Evolutionary conservation across 2,797 vertebrate species (phyloP), one percentile per base, ranked within the genome.

Genomic region (Setipinna tenuifilis): DNA sequence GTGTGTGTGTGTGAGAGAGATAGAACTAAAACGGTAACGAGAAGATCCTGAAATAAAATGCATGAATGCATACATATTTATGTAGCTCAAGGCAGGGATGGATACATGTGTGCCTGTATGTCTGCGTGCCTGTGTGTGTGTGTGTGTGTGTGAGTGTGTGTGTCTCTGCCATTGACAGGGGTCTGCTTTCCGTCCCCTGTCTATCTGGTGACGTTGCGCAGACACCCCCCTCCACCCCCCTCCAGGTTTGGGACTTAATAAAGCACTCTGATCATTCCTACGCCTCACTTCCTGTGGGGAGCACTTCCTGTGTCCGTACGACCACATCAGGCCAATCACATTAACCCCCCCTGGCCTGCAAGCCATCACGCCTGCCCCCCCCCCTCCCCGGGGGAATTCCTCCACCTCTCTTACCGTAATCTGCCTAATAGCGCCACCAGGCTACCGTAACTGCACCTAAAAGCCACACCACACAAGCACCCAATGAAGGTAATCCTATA

Each of bases 281-380:
- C 16, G 28, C 68, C 68, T 75, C 68, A 35, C 68, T 75, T 75
- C 68, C 68, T 75, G 68, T 75, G 68, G 68, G 68, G 68, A 75
- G 28, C 68, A 75, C 68, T 75, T 75, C 68, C 68, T 75, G 68
- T 75, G 68, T 75, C 28, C 68, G 3, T 41, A 75, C 68, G 16
- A 75, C 68, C 68, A 75, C 68, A 75, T 75, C 68, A 75, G 68
- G 68, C 68, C 68, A 75, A 75, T 75, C 28, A 75, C 68, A 75
- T 75, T 75, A 75, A 75, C 68, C 68, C 68, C 35, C 68, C 62
- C 28, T 17, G 28, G 68, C 31, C 68, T 75, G 68, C 28, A 75
- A 75, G 68, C 68, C 68, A 75, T 75, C 68, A 75, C 68, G 17
- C 68, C 50, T 54, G 50, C 50, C 12, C 7, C 12, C 7, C 46